Base-by-base conservation (phyloP, 2,113 vertebrate species). In the Aptenodytes forsteri region DNA sequence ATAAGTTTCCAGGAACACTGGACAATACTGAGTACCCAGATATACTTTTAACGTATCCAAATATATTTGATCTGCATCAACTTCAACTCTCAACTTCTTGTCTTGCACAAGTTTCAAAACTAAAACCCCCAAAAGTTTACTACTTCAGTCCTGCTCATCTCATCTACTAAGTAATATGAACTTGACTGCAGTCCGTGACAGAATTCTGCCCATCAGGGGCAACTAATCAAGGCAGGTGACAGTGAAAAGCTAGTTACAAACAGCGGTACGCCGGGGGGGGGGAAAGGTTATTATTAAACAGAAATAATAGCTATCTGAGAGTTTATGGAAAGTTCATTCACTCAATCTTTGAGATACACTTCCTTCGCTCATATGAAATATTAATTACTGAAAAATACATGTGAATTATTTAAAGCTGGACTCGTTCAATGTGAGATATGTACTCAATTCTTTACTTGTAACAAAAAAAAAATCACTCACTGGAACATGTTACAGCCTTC, bases 221-320 rank as follows among this genome's bases (percentile, higher is more conserved):
- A 93, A 55, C 42, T 42, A 79, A 78, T 30, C 29, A 40, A 66
- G 88, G 82, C 2, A 0, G 7, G 54, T 64, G 58, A 71, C 13
- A 81, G 47, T 10, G 21, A 85, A 94, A 75, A 89, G 20, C 59
- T 44, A 11, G 9, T 42, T n/a, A 85, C 0, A 19, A 72, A 62
- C n/a, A 87, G 71, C 1, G 1, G 8, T 5, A 36, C 40, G 30
- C 4, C 1, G 36, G 23, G 25, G 2, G 6, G n/a, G 8, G 18
- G 69, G 65, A 52, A 42, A 55, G 8, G 40, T 84, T 29, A 80
- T 67, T 44, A 44, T 12, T 17, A 32, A 73, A 67, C 16, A 78
- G 56, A 89, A 90, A 61, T 16, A 70, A 50, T 8, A 95, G 22
- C 38, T 55, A 29, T 9, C 27, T 13, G 13, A 54, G 49, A 87